Conservation (phyloP, 2,113 vertebrate genomes). For the Protobothrops mucrosquamatus region DNA sequence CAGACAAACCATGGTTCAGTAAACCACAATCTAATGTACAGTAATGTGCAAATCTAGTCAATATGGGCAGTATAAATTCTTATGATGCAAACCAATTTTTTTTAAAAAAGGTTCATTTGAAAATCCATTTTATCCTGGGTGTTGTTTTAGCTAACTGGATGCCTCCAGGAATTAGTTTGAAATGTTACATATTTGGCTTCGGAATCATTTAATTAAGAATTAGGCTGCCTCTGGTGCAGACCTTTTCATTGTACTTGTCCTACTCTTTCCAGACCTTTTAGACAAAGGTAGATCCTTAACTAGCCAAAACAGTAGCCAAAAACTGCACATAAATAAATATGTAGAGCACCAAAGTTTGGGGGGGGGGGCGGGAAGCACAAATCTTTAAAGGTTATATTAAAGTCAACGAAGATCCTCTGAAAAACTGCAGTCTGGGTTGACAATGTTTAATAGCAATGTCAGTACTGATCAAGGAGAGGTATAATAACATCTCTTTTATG, state of each 20-base stretch:
- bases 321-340: neutral
- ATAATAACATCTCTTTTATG: neutral
- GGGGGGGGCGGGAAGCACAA: neutral
- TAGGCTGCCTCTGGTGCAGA: neutral
- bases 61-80: neutral
- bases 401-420: neutral
- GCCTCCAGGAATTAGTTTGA: neutral
- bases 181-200: neutral
- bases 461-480: neutral
- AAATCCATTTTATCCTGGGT: neutral
- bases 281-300: neutral
- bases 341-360: too few species aligned
- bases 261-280: neutral
- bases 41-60: neutral
- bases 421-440: neutral
- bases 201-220: neutral
- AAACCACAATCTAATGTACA: neutral
- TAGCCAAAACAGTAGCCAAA: neutral
- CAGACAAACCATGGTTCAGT: neutral
- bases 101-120: neutral
- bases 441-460: neutral
- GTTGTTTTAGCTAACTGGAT: neutral
- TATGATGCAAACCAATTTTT: neutral
- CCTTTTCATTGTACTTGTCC: neutral
- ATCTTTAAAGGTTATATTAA: neutral